Percentiles rank a stretch among this genome's conserved stretches.
Evolutionary conservation across 2,113 vertebrate genomes (phyloP).

Genomic region (Lophochroa leadbeateri): DNA sequence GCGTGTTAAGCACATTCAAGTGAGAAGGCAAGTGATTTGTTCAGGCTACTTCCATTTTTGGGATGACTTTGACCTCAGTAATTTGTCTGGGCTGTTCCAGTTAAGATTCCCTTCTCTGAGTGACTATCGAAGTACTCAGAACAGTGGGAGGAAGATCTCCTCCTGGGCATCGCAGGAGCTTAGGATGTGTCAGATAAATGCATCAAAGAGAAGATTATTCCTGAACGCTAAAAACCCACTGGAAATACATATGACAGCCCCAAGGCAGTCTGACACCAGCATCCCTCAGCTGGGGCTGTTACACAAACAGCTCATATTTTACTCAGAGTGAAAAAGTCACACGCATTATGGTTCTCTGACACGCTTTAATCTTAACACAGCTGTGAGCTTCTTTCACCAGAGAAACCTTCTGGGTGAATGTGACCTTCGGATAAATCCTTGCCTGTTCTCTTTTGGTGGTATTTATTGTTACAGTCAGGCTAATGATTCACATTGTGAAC

Average conservation of each 20-base stretch:
- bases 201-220: constrained; percentile 34
- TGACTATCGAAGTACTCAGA: neutral
- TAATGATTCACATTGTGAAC: constrained; percentile 22
- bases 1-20: neutral
- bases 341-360: constrained; percentile 21
- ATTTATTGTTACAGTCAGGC: constrained; percentile 13
- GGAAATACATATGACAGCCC: constrained; percentile 34
- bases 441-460: neutral
- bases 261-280: constrained; percentile 19
- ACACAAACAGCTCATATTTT: constrained; percentile 60
- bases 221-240: neutral
- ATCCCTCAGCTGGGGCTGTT: constrained; percentile 36
- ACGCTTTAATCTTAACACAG: constrained; percentile 46
- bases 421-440: constrained; percentile 30
- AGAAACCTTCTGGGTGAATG: neutral
- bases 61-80: neutral
- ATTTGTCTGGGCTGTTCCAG: neutral
- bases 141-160: neutral
- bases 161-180: neutral
- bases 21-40: neutral
- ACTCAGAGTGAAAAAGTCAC: constrained; percentile 31
- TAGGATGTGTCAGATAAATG: constrained; percentile 25
- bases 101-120: neutral
- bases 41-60: neutral
- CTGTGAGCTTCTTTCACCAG: neutral